These are phyloP conservation scores for Gavia stellata DNA, from an alignment of 2,113 vertebrate genomes.

Conservation along the genomic window DNA sequence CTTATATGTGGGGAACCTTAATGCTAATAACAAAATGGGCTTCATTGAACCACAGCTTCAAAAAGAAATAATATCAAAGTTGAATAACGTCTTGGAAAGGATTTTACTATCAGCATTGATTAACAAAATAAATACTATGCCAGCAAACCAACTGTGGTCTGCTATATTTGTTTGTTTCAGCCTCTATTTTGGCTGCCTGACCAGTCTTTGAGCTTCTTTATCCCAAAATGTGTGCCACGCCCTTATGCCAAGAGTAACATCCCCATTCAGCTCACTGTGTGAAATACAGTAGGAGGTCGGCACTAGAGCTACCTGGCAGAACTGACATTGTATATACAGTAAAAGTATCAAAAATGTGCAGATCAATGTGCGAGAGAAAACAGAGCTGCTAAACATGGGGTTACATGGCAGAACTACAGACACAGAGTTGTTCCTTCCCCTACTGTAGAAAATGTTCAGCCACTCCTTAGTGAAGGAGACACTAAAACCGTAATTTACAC, in stretches of 20 bases:
- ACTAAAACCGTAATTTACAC: neutral
- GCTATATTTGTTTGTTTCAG: constrained; percentile 8
- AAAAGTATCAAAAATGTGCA: neutral
- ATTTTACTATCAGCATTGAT: constrained; percentile 28
- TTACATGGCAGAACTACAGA: neutral
- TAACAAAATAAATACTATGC: constrained; percentile 46
- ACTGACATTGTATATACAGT: neutral
- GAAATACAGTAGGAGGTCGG: neutral
- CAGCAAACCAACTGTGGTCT: neutral
- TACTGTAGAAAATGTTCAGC: neutral
- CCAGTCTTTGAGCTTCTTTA: neutral
- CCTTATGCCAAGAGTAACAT: constrained; percentile 44
- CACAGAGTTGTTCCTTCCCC: neutral
- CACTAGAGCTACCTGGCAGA: neutral
- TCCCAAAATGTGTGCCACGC: neutral
- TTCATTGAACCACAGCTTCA: constrained; percentile 46
- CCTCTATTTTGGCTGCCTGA: constrained; percentile 5
- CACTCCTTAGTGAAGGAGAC: neutral
- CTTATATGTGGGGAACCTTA: neutral
- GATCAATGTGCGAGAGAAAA: neutral
- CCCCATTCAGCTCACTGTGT: neutral
- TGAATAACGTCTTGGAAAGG: constrained; percentile 6
- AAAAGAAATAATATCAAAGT: constrained; percentile 28
- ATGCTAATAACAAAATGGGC: constrained; percentile 20
- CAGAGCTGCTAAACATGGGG: rapidly evolving